Percentiles rank a stretch among this genome's conserved stretches.
phyloP scores from a whole-genome alignment of 2,113 vertebrate genomes.

The Crocuta crocuta region DNA sequence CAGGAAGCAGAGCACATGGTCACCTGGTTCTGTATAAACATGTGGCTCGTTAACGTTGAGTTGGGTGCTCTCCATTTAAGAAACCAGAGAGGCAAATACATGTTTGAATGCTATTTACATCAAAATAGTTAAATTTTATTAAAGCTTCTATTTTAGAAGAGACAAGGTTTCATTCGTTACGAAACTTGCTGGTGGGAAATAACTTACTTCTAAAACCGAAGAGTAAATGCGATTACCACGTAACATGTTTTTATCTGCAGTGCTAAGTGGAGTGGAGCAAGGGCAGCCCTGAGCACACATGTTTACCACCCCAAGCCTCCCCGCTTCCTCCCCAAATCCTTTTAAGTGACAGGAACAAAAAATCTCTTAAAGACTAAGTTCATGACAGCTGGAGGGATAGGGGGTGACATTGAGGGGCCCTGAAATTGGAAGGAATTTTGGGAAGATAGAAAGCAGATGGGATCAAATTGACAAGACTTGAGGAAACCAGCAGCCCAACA shows the following conservation, averaged over 20 bases:
- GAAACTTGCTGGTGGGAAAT: background rate
- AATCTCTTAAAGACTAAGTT: background rate
- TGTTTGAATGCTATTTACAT: background rate
- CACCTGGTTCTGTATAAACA: accelerated
- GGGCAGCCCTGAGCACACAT: background rate
- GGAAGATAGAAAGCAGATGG: constrained; percentile 55
- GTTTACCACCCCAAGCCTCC: no score
- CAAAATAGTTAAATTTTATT: background rate
- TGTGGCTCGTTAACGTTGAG: accelerated
- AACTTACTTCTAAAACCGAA: background rate
- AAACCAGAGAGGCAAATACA: background rate
- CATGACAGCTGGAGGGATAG: background rate
- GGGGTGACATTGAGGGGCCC: background rate
- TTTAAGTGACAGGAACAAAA: background rate
- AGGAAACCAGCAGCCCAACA: background rate
- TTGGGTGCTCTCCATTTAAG: background rate
- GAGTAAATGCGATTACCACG: no score
- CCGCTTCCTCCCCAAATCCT: background rate
- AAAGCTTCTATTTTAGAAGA: background rate
- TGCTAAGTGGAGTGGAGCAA: no score
- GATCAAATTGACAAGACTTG: background rate
- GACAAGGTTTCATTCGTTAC: background rate
- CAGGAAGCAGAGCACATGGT: accelerated
- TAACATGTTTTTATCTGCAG: background rate
- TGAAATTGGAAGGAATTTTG: background rate